Evolutionary conservation across 2,797 vertebrate species (phyloP), one percentile per base, ranked within the genome.

Genomic region (Acanthiza pusilla): DNA sequence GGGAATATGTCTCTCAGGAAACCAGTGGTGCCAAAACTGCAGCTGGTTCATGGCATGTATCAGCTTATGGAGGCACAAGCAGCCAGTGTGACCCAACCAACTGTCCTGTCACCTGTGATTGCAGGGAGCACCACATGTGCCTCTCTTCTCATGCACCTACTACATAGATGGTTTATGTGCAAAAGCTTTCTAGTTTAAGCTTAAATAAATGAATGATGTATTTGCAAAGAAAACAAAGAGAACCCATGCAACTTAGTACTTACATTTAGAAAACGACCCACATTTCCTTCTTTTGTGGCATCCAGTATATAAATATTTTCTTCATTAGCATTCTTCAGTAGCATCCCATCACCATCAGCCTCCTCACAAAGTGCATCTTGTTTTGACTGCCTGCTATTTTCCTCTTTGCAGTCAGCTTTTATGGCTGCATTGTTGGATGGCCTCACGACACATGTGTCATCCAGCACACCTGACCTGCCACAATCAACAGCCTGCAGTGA

Each of bases 251-350:
- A 51, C 8, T 67, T 67, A n/a, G 62, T 95, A 98, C 98, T 98
- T 97, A 99, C 99, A 7, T 99, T 99, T 67, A 99, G 96, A 96
- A 99, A 99, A 66, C 99, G 98, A 73, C 98, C 98, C 61, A 99
- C 98, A 32, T 99, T 99, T 93, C 99, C 99, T 97, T 99, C 99
- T 95, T 97, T 98, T 43, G 98, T 98, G 75, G 99, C 98, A 94
- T 99, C 99, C 76, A 99, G 91, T 45, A 98, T 81, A 96, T 98
- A 98, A 55, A 54, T 36, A 81, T 78, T 91, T 76, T 88, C 95
- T 70, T 97, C 80, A 50, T 5, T 51, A 36, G 48, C 61, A 15
- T 86, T 94, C 30, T 82, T 87, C 50, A 47, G 45, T 86, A 81
- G 60, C 0, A 30, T 68, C 43, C 48, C 57, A 19, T 55, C 82